A percentile compares a stretch with the other conserved stretches of the same genome.
Conservation (phyloP, 2,888 invertebrate genomes). For the Serrognathus titanus region DNA sequence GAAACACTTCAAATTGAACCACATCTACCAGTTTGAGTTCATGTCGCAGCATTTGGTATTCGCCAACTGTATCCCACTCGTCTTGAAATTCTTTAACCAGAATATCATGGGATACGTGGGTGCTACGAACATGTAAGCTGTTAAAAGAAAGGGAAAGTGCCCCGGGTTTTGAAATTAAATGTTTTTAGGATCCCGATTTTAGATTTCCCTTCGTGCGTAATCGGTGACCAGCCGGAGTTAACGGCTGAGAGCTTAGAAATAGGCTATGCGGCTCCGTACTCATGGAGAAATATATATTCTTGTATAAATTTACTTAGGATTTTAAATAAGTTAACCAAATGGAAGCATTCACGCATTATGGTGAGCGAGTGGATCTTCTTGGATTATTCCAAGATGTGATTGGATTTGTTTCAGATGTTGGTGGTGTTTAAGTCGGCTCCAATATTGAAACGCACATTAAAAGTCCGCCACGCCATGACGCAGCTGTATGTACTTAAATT, state of each 20-base stretch:
- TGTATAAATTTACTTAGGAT: constrained; percentile 95
- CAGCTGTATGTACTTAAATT: constrained; percentile 97
- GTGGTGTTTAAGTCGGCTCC: constrained; percentile 99
- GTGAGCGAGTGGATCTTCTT: constrained; percentile 36
- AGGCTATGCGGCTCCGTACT: constrained; percentile 79
- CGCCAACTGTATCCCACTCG: constrained; percentile 97
- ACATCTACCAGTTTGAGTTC: constrained; percentile 98
- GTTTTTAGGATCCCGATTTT: constrained; percentile 75
- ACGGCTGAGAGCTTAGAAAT: constrained; percentile 88
- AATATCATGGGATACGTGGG: constrained; percentile 93
- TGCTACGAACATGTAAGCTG: constrained; percentile 79
- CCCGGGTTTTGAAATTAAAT: constrained; percentile 15
- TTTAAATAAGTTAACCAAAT: constrained; percentile 97
- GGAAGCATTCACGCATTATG: constrained; percentile 99
- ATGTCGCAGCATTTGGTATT: constrained; percentile 98
- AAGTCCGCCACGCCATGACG: constrained; percentile 94
- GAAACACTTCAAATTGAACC: constrained; percentile 97
- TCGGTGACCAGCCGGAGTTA: constrained; percentile 91
- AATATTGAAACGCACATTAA: constrained; percentile 92
- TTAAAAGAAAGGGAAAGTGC: neutral
- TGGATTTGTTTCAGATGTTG: constrained; percentile 64
- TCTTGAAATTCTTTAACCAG: constrained; percentile 98
- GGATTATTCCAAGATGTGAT: neutral
- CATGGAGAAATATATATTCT: constrained; percentile 98
- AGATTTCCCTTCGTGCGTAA: constrained; percentile 94